Percentiles rank a stretch among this genome's conserved stretches.
Conservation (phyloP, 2,888 invertebrate species). For the Drosophila multiciliata region DNA sequence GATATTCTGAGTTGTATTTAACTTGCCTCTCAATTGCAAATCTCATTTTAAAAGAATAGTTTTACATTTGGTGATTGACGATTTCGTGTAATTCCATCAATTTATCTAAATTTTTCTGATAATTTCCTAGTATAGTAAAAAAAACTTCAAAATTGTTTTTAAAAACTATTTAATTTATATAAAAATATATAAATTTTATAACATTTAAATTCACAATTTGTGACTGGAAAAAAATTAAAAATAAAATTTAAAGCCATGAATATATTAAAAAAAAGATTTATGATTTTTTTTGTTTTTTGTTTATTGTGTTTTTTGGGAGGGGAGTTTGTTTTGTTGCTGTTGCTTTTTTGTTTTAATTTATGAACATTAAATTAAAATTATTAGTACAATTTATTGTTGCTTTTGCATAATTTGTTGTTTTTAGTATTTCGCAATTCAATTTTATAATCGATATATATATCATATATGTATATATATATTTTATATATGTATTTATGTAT, state of each 20-base stretch:
- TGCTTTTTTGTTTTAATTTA: slow-evolving; percentile 42
- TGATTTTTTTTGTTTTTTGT: slow-evolving; percentile 49
- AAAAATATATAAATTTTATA: slow-evolving; percentile 16
- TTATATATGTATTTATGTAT: slow-evolving; percentile 22
- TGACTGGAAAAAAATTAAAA: slow-evolving; percentile 22
- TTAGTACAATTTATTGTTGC: slow-evolving; percentile 62
- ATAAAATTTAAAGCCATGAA: slow-evolving; percentile 6
- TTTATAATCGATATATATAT: slow-evolving; percentile 47
- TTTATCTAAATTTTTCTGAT: slow-evolving; percentile 1
- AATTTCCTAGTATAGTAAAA: not conserved
- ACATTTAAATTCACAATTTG: slow-evolving; percentile 13
- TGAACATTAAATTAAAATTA: slow-evolving; percentile 67
- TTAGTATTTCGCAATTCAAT: slow-evolving; percentile 55
- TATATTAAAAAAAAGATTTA: slow-evolving; percentile 18
- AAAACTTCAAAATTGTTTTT: slow-evolving; percentile 22
- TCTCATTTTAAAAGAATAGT: slow-evolving; percentile 22
- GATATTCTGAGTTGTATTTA: not conserved
- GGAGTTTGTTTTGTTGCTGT: slow-evolving; percentile 33
- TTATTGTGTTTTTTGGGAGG: slow-evolving; percentile 34
- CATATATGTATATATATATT: slow-evolving; percentile 25
- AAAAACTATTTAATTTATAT: slow-evolving; percentile 31
- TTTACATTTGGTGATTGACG: slow-evolving; percentile 9
- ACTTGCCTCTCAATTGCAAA: slow-evolving; percentile 5
- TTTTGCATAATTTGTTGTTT: slow-evolving; percentile 23
- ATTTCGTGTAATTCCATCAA: not conserved